Conservation (phyloP, 2,888 invertebrate genomes). For the Eucera pruinosa region DNA sequence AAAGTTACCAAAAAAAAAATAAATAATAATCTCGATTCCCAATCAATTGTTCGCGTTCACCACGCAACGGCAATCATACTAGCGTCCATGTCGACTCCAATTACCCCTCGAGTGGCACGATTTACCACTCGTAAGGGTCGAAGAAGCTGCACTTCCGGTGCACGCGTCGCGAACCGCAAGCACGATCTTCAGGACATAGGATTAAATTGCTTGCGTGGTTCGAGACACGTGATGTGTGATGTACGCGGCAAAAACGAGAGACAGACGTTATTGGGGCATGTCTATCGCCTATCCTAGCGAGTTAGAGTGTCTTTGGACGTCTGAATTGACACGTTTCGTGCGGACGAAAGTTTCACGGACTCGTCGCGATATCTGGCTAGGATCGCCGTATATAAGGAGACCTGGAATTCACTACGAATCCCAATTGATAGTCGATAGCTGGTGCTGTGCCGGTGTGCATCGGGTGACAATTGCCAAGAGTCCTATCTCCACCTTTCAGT, state of each 20-base stretch:
- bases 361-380: slow-evolving; percentile 59
- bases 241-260: slow-evolving; percentile 37
- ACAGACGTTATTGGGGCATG: slow-evolving; percentile 76
- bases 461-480: slow-evolving; percentile 44
- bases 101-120: background rate
- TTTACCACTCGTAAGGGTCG: background rate
- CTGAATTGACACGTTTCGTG: slow-evolving; percentile 80
- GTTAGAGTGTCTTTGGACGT: slow-evolving; percentile 63
- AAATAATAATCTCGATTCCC: too few relatives aligned
- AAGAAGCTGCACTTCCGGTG: slow-evolving; percentile 22
- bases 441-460: slow-evolving; percentile 27
- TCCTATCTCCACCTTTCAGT: background rate
- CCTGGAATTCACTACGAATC: slow-evolving; percentile 58
- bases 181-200: background rate
- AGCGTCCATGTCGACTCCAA: background rate
- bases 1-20: too few relatives aligned
- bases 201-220: slow-evolving; percentile 34
- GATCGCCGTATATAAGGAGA: slow-evolving; percentile 70
- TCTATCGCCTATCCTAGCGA: slow-evolving; percentile 53
- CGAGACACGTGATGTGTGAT: slow-evolving; percentile 25
- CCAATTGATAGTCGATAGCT: slow-evolving; percentile 69
- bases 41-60: too few relatives aligned
- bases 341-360: slow-evolving; percentile 46
- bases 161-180: background rate
- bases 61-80: background rate